phyloP scores from a whole-genome alignment of 2,888 invertebrate genomes.

The Pollenia griseotomentosa region DNA sequence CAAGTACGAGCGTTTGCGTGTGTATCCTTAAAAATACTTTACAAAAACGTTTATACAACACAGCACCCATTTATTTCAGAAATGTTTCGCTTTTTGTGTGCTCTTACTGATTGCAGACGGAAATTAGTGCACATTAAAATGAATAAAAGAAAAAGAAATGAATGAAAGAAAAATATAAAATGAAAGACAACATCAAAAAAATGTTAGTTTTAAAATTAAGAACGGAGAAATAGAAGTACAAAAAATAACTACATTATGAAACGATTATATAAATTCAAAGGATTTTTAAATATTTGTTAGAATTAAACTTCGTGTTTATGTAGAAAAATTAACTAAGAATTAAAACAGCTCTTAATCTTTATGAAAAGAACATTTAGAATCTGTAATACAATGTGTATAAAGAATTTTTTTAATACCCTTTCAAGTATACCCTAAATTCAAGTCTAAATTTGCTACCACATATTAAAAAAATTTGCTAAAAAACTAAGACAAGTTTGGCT shows the following conservation, averaged over 20 bases:
- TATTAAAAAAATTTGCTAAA: no score
- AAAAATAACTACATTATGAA: neutral
- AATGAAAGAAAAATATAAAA: neutral
- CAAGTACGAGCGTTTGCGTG: neutral
- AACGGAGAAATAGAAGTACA: neutral
- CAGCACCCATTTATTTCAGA: conserved; percentile 1
- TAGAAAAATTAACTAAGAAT: no score
- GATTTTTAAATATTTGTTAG: neutral
- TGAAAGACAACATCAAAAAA: neutral
- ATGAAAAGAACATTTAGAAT: no score
- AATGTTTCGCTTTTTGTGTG: neutral
- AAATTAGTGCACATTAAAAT: conserved; percentile 41
- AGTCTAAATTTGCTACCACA: no score
- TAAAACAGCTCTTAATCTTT: no score
- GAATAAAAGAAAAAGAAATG: conserved; percentile 1
- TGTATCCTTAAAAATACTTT: conserved; percentile 2
- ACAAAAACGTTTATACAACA: conserved; percentile 1
- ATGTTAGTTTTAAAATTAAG: neutral
- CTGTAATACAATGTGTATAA: no score
- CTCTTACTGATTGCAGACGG: conserved; percentile 33
- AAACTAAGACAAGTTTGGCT: no score
- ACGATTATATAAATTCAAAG: neutral
- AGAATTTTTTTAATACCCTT: no score
- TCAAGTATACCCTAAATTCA: no score
- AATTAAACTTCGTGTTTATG: no score